Evolutionary conservation across 2,888 invertebrate species (phyloP).

Genomic region (Lepidonotus clava): DNA sequence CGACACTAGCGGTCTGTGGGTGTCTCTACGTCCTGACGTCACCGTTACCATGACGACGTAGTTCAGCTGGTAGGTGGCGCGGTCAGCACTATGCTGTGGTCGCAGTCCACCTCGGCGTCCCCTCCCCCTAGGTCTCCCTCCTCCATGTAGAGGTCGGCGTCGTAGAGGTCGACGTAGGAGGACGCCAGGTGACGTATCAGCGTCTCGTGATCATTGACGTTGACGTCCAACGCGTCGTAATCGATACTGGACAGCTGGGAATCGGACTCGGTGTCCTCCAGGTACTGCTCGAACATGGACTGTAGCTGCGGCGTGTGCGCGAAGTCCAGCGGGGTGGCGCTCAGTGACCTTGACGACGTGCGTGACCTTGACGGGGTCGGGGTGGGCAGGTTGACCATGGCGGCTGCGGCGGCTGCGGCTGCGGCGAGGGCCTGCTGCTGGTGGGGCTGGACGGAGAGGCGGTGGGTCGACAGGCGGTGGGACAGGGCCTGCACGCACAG

Average conservation of each 20-base stretch:
- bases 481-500: slow-evolving; percentile 53
- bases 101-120: neutral
- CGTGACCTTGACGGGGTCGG: neutral
- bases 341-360: neutral
- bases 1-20: no score
- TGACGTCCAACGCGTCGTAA: slow-evolving; percentile 59
- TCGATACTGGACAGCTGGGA: slow-evolving; percentile 55
- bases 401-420: neutral
- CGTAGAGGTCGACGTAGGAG: slow-evolving; percentile 25
- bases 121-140: neutral
- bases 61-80: no score
- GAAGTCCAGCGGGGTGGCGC: neutral
- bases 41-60: no score
- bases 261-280: slow-evolving; percentile 41
- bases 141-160: neutral
- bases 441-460: slow-evolving; percentile 6
- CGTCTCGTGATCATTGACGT: neutral
- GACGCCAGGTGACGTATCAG: slow-evolving; percentile 4
- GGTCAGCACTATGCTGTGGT: neutral
- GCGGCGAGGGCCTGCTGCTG: neutral
- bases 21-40: no score
- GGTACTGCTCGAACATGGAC: slow-evolving; percentile 58
- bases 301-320: slow-evolving; percentile 26
- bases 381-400: neutral
- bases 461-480: slow-evolving; percentile 49